phyloP scores from a whole-genome alignment of 2,113 vertebrate species.

The Poicephalus meyeri region DNA sequence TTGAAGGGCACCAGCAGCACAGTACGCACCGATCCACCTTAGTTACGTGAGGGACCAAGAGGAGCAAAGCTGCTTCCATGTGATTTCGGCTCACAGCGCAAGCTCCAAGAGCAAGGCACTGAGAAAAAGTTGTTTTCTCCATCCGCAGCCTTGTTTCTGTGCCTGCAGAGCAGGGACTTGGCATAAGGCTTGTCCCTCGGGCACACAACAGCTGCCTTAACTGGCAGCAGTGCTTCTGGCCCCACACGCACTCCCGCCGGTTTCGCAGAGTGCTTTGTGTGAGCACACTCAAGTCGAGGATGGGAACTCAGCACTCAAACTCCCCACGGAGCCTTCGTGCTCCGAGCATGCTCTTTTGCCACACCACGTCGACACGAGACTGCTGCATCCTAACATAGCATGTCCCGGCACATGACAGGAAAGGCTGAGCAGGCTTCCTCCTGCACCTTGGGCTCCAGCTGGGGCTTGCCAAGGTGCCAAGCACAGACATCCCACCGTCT shows the following conservation, averaged over 20 bases:
- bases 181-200: neutral
- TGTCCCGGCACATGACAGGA: rapidly evolving
- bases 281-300: no score
- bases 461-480: neutral
- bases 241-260: rapidly evolving
- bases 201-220: neutral
- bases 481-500: neutral
- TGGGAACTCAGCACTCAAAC: neutral
- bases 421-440: neutral
- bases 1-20: no score
- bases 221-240: neutral
- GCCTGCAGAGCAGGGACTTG: neutral
- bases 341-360: neutral
- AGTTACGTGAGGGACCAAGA: no score
- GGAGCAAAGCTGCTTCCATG: no score
- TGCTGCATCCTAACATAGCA: rapidly evolving
- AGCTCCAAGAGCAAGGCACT: neutral
- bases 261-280: neutral
- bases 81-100: neutral
- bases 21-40: no score
- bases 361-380: neutral
- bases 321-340: neutral
- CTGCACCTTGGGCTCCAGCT: neutral
- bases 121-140: neutral
- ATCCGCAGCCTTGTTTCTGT: rapidly evolving